Evolutionary conservation across 92 coral and sea anemone genomes (phyloP), one percentile per base, ranked within the genome.

Genomic region (Parazoanthus darwini): DNA sequence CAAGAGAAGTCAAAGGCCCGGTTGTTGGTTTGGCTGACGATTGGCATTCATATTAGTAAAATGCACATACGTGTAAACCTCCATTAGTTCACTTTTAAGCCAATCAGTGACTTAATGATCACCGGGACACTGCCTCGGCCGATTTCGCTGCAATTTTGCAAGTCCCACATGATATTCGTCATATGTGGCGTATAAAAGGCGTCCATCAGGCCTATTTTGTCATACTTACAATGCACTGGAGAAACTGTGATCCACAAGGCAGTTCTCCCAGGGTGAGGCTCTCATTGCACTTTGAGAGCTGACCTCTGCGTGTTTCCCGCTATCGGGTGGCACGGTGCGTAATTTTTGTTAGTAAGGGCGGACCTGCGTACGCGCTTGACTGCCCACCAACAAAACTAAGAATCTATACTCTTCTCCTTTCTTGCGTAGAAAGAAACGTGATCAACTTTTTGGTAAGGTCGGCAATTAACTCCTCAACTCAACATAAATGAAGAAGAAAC

Each of bases 161-260:
- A 50, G 37, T 78, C 82, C 82, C 82, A 48, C 66, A 48, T 23
- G 66, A 78, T 50, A 14, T 20, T 14, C 37, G 66, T 23, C 63
- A 9, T 15, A 13, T 20, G 20, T 25, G 81, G 72, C 39, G 80
- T 85, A 85, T 85, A 85, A 72, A 85, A 72, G 86, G 74, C 20
- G 77, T 71, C 44, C 79, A 38, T 8, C 56, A 16, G 56, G 56
- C 46, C 20, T 7, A 10, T 4, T 54, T 10, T 1, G 54, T 80
- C 86, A 88, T 88, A 88, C 90, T 88, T 88, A 88, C 90, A 88
- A 82, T 82, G 90, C 90, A 82, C 86, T 67, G 90, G 81, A 80
- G 48, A 9, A 33, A 88, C 86, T 79, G 90, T 88, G 90, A 88
- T 88, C 90, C 90, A 39, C 29, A 88, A 88, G 90, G 90, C 90